Percentiles rank a stretch among this genome's conserved stretches.
phyloP scores from a whole-genome alignment of 2,888 invertebrate genomes.

The Anthrax anthrax region DNA sequence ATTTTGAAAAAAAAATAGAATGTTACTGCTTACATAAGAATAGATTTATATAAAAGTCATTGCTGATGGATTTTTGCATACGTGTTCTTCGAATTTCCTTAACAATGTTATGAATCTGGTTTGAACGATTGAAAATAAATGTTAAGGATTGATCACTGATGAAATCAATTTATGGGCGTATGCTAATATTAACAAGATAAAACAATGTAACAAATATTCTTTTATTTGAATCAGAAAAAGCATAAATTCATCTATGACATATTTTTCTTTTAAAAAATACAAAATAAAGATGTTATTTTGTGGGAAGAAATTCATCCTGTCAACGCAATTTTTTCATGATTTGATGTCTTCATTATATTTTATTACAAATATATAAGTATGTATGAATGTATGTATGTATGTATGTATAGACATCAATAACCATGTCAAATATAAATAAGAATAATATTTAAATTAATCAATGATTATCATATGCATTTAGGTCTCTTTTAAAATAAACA shows the following conservation, averaged over 20 bases:
- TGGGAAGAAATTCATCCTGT: constrained; percentile 10
- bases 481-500: no score
- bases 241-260: constrained; percentile 12
- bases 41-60: constrained; percentile 11
- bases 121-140: no score
- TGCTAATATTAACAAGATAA: constrained; percentile 7
- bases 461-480: no score
- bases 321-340: constrained; percentile 5
- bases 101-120: constrained; percentile 1
- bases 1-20: no score
- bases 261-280: constrained; percentile 2
- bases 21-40: background rate
- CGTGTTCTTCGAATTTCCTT: constrained; percentile 1
- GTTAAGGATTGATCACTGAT: constrained; percentile 3
- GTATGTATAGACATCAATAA: no score
- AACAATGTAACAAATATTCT: background rate
- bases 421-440: no score
- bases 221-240: constrained; percentile 6
- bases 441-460: no score
- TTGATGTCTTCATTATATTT: constrained; percentile 7
- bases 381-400: no score
- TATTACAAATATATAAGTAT: no score
- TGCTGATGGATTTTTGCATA: constrained; percentile 8
- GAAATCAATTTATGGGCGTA: constrained; percentile 11
- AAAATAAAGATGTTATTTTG: constrained; percentile 7